Percentiles rank a stretch among this genome's conserved stretches.
phyloP scores from a whole-genome alignment of 2,888 invertebrate genomes.

The Drosophila formosana region DNA sequence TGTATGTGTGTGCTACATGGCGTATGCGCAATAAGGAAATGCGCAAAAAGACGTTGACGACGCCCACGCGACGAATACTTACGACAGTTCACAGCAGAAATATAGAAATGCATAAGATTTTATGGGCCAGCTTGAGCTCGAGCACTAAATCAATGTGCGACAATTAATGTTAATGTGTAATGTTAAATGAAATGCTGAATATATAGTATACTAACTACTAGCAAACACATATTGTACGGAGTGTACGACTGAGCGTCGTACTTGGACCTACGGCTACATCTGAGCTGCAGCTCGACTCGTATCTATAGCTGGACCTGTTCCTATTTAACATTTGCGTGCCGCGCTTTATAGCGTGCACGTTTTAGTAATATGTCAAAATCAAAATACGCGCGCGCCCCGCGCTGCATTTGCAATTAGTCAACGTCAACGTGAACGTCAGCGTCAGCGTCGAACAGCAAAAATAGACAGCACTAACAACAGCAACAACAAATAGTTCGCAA shows the following conservation, averaged over 20 bases:
- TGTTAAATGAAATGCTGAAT: conserved; percentile 67
- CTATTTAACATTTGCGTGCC: conserved; percentile 60
- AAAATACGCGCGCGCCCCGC: conserved; percentile 56
- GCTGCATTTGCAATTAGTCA: conserved; percentile 72
- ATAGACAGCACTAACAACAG: conserved; percentile 36
- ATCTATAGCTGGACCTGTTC: conserved; percentile 52
- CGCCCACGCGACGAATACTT: conserved; percentile 44
- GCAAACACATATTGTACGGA: neutral
- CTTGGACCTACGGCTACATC: conserved; percentile 11
- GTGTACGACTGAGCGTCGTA: conserved; percentile 12
- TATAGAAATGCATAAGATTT: conserved; percentile 51
- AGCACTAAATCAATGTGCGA: conserved; percentile 72
- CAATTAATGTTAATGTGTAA: conserved; percentile 63
- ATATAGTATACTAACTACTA: conserved; percentile 10
- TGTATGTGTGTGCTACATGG: conserved; percentile 35
- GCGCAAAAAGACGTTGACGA: conserved; percentile 43
- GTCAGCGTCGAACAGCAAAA: conserved; percentile 42
- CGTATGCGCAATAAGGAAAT: conserved; percentile 75
- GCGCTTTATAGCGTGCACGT: conserved; percentile 69
- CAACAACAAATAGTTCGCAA: conserved; percentile 45
- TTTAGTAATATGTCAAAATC: conserved; percentile 78
- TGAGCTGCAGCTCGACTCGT: neutral
- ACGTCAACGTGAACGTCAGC: conserved; percentile 53
- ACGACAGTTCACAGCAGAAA: conserved; percentile 39
- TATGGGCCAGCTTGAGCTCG: conserved; percentile 46